These are phyloP conservation scores for Varecia variegata DNA, from an alignment of 2,797 vertebrate genomes.

Conservation along the genomic window DNA sequence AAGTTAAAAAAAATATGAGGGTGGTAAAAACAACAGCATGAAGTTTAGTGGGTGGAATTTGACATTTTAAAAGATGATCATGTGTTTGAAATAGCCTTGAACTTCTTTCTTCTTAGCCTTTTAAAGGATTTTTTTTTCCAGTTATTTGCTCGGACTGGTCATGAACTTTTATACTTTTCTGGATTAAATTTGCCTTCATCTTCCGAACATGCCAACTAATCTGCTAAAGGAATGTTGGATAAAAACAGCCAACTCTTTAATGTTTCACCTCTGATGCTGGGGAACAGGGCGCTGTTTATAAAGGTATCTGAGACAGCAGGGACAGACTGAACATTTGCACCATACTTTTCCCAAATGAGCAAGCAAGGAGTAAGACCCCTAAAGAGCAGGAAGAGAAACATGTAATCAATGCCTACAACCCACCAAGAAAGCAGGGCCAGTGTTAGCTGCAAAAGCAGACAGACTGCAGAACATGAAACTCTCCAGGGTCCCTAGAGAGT, in stretches of 20 bases:
- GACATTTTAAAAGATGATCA: conserved; percentile 74
- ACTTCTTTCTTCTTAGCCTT: conserved; percentile 64
- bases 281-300: conserved; percentile 37
- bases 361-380: neutral
- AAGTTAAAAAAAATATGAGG: conserved; percentile 67
- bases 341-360: neutral
- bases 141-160: conserved; percentile 65
- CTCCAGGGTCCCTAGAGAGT: neutral
- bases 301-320: conserved; percentile 44
- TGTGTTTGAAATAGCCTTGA: conserved; percentile 67
- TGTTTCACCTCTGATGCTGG: neutral
- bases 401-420: neutral
- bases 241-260: conserved; percentile 59
- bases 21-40: conserved; percentile 73
- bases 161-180: conserved; percentile 66
- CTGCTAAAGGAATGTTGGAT: conserved; percentile 60
- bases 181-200: conserved; percentile 74
- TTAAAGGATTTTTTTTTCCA: conserved; percentile 43
- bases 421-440: neutral
- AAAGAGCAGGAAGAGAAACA: neutral
- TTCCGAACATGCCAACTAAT: conserved; percentile 66
- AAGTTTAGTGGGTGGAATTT: conserved; percentile 70
- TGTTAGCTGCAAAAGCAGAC: neutral
- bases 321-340: neutral
- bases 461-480: neutral